Percentiles rank a stretch among this genome's conserved stretches.
phyloP scores from a whole-genome alignment of 2,113 vertebrate species.

The Delphinus delphis region DNA sequence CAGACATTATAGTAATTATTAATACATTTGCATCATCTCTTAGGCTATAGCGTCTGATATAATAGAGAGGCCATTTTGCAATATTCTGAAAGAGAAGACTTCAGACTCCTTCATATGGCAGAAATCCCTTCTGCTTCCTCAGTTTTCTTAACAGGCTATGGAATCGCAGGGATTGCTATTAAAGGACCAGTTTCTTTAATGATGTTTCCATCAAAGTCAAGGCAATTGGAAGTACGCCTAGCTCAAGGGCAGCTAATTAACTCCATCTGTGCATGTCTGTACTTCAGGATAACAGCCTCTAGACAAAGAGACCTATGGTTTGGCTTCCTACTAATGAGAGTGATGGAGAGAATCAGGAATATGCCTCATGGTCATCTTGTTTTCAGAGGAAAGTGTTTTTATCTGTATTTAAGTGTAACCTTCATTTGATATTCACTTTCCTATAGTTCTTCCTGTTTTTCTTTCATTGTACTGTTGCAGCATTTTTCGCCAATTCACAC shows the following conservation, averaged over 20 bases:
- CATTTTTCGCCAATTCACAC: neutral
- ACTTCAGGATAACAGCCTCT: neutral
- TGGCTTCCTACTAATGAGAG: neutral
- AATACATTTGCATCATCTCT: neutral
- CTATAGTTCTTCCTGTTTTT: neutral
- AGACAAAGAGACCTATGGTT: neutral
- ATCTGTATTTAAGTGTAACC: neutral
- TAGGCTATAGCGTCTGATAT: neutral
- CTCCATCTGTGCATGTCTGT: neutral
- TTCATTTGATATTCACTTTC: neutral
- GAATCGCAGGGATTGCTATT: neutral
- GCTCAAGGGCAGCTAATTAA: neutral
- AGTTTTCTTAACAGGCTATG: neutral
- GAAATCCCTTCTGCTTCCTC: neutral
- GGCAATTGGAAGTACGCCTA: neutral
- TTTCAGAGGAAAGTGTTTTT: neutral
- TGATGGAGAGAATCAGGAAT: neutral
- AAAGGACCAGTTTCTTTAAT: slow-evolving; percentile 21
- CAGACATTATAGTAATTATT: neutral
- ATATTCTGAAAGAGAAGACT: neutral
- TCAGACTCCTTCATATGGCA: neutral
- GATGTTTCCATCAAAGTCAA: neutral
- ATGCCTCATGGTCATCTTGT: neutral
- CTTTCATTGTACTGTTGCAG: neutral
- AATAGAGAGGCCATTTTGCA: neutral